Base-by-base conservation (phyloP, 1,140 invertebrate species). In the Drosophila guanche region DNA sequence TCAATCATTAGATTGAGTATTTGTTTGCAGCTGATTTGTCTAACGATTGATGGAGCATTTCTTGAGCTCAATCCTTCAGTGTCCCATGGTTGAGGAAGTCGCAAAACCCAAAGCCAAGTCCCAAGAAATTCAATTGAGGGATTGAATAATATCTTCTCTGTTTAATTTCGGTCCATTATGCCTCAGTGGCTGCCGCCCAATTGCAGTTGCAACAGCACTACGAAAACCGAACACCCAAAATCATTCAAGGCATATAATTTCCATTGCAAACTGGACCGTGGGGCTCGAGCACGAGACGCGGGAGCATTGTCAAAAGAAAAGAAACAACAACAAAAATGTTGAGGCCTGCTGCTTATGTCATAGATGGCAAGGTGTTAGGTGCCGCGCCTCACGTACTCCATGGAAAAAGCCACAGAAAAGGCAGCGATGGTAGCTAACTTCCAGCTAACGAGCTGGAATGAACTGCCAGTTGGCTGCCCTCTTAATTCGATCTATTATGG, bases 71-170 rank as follows among this genome's bases (percentile, higher is more conserved):
- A 20, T 20, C 16, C 16, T n/a, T n/a, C n/a, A 71, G 42, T 40
- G 54, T 47, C 20, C n/a, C n/a, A n/a, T n/a, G n/a, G n/a, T n/a
- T n/a, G n/a, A 37, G 46, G 10, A 46, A 57, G 20, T 29, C 63
- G n/a, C 5, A 12, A 46, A 47, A 53, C 40, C 6, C 16, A 43
- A 67, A 43, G 22, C 23, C 33, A 48, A 48, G 58, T 33, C 23
- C 16, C 16, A 20, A 20, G 16, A 20, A 20, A 20, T n/a, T n/a
- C n/a, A n/a, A n/a, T 20, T 46, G 56, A 50, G 3, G 70, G 23
- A 81, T 85, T 85, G 81, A 86, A 85, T 85, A 86, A 85, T 86
- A 57, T 74, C 77, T 77, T 86, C 60, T 74, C 77, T 77, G 81
- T 63, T 86, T 85, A 85, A 85, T 85, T 85, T 85, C 68, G 77